phyloP scores from a whole-genome alignment of 2,888 invertebrate genomes.

The Eupithecia centaureata region DNA sequence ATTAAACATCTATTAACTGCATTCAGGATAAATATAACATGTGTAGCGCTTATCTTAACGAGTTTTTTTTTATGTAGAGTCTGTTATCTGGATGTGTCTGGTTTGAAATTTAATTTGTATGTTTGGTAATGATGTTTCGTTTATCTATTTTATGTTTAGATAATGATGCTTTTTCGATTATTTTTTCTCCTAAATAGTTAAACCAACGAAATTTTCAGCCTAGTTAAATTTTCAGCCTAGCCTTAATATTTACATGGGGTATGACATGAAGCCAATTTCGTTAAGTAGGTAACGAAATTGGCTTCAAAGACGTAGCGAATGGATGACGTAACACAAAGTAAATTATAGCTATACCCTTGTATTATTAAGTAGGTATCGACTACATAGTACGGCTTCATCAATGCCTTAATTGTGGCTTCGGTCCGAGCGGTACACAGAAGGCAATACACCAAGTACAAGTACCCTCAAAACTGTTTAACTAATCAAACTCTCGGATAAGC shows the following conservation, averaged over 20 bases:
- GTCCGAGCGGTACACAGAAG: constrained; percentile 56
- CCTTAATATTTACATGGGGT: neutral
- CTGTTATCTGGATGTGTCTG: neutral
- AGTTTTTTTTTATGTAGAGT: constrained; percentile 21
- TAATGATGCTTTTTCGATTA: neutral
- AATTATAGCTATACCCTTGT: neutral
- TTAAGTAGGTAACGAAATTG: neutral
- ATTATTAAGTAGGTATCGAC: constrained; percentile 50
- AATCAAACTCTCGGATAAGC: constrained; percentile 29
- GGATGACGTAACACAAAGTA: constrained; percentile 3
- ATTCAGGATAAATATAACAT: constrained; percentile 68
- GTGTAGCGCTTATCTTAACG: constrained; percentile 58
- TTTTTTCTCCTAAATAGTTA: neutral
- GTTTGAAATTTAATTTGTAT: neutral
- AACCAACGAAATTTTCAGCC: neutral
- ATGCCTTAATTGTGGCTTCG: constrained; percentile 74
- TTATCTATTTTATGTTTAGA: neutral
- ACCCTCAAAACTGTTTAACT: constrained; percentile 34
- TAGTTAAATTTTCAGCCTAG: neutral
- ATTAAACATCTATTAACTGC: constrained; percentile 72
- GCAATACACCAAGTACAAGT: constrained; percentile 34
- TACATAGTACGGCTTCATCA: constrained; percentile 71
- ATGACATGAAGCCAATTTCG: too few relatives aligned
- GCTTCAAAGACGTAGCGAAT: neutral
- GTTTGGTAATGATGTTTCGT: neutral